These are phyloP conservation scores for Micromys minutus DNA, from an alignment of 2,113 vertebrate species.

Conservation along the genomic window DNA sequence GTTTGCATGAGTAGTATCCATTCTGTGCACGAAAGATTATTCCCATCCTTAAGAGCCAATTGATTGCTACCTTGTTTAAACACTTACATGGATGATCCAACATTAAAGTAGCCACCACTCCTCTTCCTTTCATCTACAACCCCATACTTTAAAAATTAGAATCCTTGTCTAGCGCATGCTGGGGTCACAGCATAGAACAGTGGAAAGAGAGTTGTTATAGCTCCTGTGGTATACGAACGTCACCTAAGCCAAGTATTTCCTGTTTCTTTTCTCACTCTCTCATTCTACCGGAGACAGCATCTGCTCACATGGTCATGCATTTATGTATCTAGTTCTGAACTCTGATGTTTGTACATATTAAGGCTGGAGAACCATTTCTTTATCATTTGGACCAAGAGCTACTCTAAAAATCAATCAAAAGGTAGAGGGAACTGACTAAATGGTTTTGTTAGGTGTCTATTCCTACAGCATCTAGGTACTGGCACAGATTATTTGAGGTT, in stretches of 20 bases:
- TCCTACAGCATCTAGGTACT: not conserved
- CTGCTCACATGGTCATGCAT: not conserved
- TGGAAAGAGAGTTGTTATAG: rapidly evolving
- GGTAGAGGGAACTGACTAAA: not conserved
- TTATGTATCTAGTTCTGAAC: not conserved
- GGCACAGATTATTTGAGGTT: not conserved
- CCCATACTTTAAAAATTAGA: not conserved
- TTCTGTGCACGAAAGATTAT: not conserved
- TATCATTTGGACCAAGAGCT: not conserved
- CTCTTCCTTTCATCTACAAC: not conserved
- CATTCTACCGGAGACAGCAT: not conserved
- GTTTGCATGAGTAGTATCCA: rapidly evolving
- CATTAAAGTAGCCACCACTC: not conserved
- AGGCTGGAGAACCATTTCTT: not conserved
- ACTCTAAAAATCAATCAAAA: conserved; percentile 22
- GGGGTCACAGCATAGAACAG: not conserved
- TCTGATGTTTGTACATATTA: not conserved
- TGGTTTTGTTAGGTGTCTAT: not conserved
- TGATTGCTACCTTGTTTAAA: not conserved
- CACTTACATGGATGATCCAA: not conserved
- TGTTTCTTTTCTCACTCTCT: not conserved
- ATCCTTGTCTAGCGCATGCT: not conserved
- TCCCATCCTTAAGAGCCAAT: not conserved
- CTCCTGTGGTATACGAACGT: not conserved
- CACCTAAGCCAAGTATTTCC: not conserved